phyloP scores from a whole-genome alignment of 1,140 invertebrate species.

The Melitaea cinxia region DNA sequence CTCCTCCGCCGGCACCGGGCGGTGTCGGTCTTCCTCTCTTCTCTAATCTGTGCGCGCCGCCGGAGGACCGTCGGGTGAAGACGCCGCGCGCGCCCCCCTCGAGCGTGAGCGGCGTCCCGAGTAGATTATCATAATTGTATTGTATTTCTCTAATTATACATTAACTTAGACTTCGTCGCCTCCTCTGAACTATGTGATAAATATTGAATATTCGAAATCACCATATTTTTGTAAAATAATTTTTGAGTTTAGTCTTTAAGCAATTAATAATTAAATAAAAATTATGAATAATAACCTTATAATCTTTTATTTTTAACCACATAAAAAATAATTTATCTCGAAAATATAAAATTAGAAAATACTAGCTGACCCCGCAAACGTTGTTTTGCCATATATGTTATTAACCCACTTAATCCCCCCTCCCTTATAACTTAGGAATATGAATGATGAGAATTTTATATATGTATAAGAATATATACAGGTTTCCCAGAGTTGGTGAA shows the following conservation, averaged over 20 bases:
- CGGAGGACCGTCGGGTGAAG: slow-evolving; percentile 77
- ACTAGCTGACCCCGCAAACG: too few species aligned
- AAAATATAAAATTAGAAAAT: too few species aligned
- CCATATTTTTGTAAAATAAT: slow-evolving; percentile 75
- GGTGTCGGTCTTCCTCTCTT: slow-evolving; percentile 72
- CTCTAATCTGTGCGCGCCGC: slow-evolving; percentile 64
- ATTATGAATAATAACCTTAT: slow-evolving; percentile 24
- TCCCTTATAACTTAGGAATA: too few species aligned
- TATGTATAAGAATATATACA: too few species aligned
- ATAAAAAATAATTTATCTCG: too few species aligned
- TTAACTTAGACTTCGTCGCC: slow-evolving; percentile 57
- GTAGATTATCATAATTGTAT: slow-evolving; percentile 48
- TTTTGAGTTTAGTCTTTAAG: slow-evolving; percentile 68
- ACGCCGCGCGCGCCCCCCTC: slow-evolving; percentile 62
- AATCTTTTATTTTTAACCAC: slow-evolving; percentile 25
- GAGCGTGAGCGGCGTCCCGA: slow-evolving; percentile 36
- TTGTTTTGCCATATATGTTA: too few species aligned
- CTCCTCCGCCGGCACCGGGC: slow-evolving; percentile 80
- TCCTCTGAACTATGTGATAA: slow-evolving; percentile 80
- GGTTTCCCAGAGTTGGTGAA: too few species aligned
- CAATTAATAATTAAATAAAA: slow-evolving; percentile 67
- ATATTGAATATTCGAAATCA: slow-evolving; percentile 76
- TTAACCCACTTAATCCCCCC: too few species aligned
- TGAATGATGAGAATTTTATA: too few species aligned
- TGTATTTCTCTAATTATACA: slow-evolving; percentile 38